A percentile compares a stretch with the other conserved stretches of the same genome.
Conservation (phyloP, 2,888 invertebrate genomes). For the Heteromurus nitidus region DNA sequence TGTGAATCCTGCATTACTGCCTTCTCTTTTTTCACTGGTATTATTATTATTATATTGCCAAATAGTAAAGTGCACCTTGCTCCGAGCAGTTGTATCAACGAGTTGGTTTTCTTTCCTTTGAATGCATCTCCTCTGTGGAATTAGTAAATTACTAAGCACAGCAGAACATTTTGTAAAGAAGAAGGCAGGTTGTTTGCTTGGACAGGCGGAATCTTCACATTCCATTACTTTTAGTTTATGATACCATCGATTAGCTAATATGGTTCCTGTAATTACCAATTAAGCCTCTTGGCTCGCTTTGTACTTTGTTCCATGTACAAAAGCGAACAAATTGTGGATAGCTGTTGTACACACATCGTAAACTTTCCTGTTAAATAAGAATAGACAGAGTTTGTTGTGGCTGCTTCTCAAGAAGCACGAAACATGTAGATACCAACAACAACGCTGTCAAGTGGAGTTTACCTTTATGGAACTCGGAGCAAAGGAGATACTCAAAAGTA, state of each 20-base stretch:
- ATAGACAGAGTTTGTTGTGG: constrained; percentile 13
- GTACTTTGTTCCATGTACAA: neutral
- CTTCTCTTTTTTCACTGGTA: constrained; percentile 28
- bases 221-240: constrained; percentile 55
- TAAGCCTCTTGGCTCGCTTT: constrained; percentile 41
- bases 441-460: neutral
- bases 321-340: constrained; percentile 33
- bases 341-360: constrained; percentile 46
- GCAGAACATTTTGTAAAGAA: too few relatives aligned
- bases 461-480: neutral
- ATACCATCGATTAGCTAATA: constrained; percentile 56
- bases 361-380: constrained; percentile 32
- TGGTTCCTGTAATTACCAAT: constrained; percentile 59
- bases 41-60: constrained; percentile 36
- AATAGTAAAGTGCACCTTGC: constrained; percentile 45
- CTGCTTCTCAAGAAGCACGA: constrained; percentile 37
- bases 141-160: constrained; percentile 34
- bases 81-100: constrained; percentile 42
- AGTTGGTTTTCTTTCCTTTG: constrained; percentile 26
- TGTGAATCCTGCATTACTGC: constrained; percentile 6
- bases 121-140: constrained; percentile 23
- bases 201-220: constrained; percentile 26
- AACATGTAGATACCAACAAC: too few relatives aligned
- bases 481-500: neutral
- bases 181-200: neutral